These are phyloP conservation scores for Geophilus truncorum DNA, from an alignment of 2,888 invertebrate genomes.

Conservation along the genomic window DNA sequence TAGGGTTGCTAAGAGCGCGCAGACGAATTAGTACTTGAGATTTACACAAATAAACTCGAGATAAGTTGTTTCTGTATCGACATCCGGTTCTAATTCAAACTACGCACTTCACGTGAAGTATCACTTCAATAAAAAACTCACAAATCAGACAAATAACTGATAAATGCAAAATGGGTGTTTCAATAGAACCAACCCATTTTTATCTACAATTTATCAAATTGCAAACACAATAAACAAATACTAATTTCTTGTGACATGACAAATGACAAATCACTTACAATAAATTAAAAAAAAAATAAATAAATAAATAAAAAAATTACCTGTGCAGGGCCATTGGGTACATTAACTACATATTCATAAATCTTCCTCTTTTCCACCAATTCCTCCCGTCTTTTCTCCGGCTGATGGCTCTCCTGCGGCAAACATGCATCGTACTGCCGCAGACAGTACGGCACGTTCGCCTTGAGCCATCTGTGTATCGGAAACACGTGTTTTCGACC, in stretches of 20 bases:
- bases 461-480: slow-evolving; percentile 49
- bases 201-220: neutral
- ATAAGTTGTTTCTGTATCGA: no score
- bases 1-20: no score
- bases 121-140: no score
- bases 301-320: slow-evolving; percentile 38
- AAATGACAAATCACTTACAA: neutral
- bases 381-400: slow-evolving; percentile 46
- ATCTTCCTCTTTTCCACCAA: slow-evolving; percentile 45
- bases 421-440: slow-evolving; percentile 47
- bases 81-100: no score
- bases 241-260: neutral
- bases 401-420: slow-evolving; percentile 48
- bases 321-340: slow-evolving; percentile 43
- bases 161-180: no score
- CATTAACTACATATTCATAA: slow-evolving; percentile 43
- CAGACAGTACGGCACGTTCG: slow-evolving; percentile 46
- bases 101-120: no score
- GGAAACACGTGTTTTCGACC: slow-evolving; percentile 44
- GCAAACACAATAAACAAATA: neutral
- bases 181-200: no score
- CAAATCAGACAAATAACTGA: no score
- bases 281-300: neutral
- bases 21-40: no score
- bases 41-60: no score